Base-by-base conservation (phyloP, 2,797 vertebrate species). In the Artibeus jamaicensis region DNA sequence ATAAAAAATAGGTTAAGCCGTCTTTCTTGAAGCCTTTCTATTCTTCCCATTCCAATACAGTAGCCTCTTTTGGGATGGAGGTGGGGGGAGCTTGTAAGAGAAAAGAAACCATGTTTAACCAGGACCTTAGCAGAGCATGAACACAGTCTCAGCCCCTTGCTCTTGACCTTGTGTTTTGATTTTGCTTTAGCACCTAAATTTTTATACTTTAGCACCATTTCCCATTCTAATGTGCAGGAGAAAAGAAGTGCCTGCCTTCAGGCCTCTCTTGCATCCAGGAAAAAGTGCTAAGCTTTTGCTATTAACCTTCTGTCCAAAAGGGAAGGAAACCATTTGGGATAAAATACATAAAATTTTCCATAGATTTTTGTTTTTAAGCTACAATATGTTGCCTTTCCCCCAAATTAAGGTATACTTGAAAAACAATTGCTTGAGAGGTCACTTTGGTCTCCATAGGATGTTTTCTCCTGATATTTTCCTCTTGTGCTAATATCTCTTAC, bases 161-260 rank as follows among this genome's bases (percentile, higher is more conserved):
- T 89, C 19, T 86, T 96, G 95, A 94, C 74, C 46, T 93, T 88
- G 70, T 95, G 77, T 92, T 94, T 95, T 93, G 67, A 95, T 97
- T 95, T 95, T 46, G 16, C 21, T 84, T 86, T 94, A 94, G 89
- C 62, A 34, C 78, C 53, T 89, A 73, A 91, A 71, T 92, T 70
- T 94, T 93, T 68, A 70, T 89, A 8, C 50, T 90, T 90, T 32
- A 50, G 42, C n/a, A 92, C 22, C 26, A 76, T 79, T 93, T 93
- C 59, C 67, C 70, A 53, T 85, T 91, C 73, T 84, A 73, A 74
- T 37, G 32, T 86, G 83, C 34, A 71, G n/a, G 76, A 82, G 77
- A 83, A 94, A 81, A 79, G 32, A 92, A 89, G 15, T 71, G 39
- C 39, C 68, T 94, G 67, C 59, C 86, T 77, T 81, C 46, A 84